Conservation (phyloP, 2,113 vertebrate genomes). For the Tenebrosternarchus preto region DNA sequence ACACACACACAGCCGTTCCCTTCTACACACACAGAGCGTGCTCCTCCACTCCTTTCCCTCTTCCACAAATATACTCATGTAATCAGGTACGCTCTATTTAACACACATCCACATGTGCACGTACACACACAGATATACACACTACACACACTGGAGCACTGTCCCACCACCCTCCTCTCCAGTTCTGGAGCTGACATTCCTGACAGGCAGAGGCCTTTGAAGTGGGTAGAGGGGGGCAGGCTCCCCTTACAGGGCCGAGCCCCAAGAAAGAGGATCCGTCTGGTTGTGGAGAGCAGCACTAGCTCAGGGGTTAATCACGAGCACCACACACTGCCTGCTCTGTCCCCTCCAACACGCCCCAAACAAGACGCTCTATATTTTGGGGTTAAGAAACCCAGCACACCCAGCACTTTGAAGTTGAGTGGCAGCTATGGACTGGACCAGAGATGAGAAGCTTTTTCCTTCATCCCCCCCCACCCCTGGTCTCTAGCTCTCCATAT, state of each 20-base stretch:
- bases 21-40: conserved; percentile 29
- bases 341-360: conserved; percentile 72
- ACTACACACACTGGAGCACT: conserved; percentile 45
- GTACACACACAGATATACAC: conserved; percentile 49
- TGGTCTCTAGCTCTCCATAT: conserved; percentile 48
- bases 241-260: conserved; percentile 81
- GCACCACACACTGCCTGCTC: conserved; percentile 77
- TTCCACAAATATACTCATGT: neutral
- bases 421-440: conserved; percentile 69
- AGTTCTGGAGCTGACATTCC: conserved; percentile 85
- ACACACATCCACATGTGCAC: conserved; percentile 19
- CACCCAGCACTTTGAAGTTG: conserved; percentile 73
- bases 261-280: conserved; percentile 81
- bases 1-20: conserved; percentile 15
- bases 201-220: conserved; percentile 80
- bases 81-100: neutral
- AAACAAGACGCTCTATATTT: conserved; percentile 74
- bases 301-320: conserved; percentile 82
- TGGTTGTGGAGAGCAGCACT: conserved; percentile 78
- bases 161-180: conserved; percentile 58
- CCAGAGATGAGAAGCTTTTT: conserved; percentile 45
- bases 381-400: conserved; percentile 71
- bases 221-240: conserved; percentile 77
- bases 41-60: neutral
- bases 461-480: no score